These are phyloP conservation scores for Dicyrtoma fusca DNA, from an alignment of 2,888 invertebrate species.

Conservation along the genomic window DNA sequence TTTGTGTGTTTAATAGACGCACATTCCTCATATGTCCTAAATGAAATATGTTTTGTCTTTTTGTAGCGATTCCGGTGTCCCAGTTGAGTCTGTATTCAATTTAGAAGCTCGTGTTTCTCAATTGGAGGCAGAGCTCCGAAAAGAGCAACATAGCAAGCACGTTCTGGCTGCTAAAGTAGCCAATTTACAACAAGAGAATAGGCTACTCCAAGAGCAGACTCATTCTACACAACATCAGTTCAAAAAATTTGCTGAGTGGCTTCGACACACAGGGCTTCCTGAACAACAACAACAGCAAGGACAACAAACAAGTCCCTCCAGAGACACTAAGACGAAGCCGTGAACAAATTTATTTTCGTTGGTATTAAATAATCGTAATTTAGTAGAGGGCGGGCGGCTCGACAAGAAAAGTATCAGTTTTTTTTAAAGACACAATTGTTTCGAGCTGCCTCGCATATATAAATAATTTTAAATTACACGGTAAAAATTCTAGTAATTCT, in stretches of 20 bases:
- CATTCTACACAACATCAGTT: constrained; percentile 80
- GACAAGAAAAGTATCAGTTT: too few species aligned
- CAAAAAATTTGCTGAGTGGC: constrained; percentile 44
- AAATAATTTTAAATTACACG: too few species aligned
- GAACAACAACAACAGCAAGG: background rate
- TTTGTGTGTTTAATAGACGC: too few species aligned
- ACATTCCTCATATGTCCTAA: too few species aligned
- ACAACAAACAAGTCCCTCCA: background rate
- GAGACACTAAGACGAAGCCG: background rate
- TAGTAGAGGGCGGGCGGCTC: too few species aligned
- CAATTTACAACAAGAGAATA: constrained; percentile 76
- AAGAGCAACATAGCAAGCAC: constrained; percentile 67
- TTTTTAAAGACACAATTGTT: too few species aligned
- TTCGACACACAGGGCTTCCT: constrained; percentile 18
- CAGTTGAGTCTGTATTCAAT: constrained; percentile 45
- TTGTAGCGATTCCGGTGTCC: constrained; percentile 6
- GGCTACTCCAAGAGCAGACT: constrained; percentile 83
- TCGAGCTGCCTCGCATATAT: too few species aligned
- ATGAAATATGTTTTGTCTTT: background rate
- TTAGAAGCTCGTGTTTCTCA: constrained; percentile 58
- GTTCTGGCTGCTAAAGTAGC: constrained; percentile 72
- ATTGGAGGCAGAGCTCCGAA: constrained; percentile 66
- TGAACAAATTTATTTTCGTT: too few species aligned
- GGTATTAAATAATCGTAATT: background rate
- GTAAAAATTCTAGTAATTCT: too few species aligned